phyloP scores from a whole-genome alignment of 2,888 invertebrate species.

The Hydropsyche betteni region DNA sequence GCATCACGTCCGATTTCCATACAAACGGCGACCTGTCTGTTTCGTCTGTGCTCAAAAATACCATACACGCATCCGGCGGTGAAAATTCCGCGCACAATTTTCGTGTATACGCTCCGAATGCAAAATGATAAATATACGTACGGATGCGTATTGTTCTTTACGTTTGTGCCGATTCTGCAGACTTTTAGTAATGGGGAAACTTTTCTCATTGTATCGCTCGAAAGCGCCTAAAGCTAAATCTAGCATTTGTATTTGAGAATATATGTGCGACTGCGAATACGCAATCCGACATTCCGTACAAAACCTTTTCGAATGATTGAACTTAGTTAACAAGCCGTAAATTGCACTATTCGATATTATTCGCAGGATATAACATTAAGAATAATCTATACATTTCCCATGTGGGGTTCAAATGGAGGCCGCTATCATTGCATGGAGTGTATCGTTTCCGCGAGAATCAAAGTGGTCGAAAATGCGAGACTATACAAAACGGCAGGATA shows the following conservation, averaged over 20 bases:
- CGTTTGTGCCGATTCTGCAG: conserved; percentile 32
- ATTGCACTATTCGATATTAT: neutral
- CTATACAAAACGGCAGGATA: conserved; percentile 30
- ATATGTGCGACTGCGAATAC: conserved; percentile 5
- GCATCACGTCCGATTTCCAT: neutral
- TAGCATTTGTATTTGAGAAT: neutral
- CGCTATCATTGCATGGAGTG: no score
- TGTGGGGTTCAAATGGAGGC: neutral
- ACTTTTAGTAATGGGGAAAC: conserved; percentile 40
- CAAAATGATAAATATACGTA: conserved; percentile 30
- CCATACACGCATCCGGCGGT: no score
- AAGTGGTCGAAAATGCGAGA: neutral
- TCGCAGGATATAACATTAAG: neutral
- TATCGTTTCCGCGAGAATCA: neutral
- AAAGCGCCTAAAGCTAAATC: conserved; percentile 29
- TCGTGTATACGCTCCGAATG: neutral
- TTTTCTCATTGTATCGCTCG: conserved; percentile 42
- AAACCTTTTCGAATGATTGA: conserved; percentile 3
- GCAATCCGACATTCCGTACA: neutral
- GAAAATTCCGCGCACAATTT: no score
- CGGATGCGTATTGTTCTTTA: conserved; percentile 31
- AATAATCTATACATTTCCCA: conserved; percentile 3
- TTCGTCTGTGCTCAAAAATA: no score
- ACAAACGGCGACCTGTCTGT: neutral
- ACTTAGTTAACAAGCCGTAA: no score